A percentile compares a stretch with the other conserved stretches of the same genome.
Evolutionary conservation across 2,888 invertebrate species (phyloP).

Genomic region (Drosophila kuntzei): DNA sequence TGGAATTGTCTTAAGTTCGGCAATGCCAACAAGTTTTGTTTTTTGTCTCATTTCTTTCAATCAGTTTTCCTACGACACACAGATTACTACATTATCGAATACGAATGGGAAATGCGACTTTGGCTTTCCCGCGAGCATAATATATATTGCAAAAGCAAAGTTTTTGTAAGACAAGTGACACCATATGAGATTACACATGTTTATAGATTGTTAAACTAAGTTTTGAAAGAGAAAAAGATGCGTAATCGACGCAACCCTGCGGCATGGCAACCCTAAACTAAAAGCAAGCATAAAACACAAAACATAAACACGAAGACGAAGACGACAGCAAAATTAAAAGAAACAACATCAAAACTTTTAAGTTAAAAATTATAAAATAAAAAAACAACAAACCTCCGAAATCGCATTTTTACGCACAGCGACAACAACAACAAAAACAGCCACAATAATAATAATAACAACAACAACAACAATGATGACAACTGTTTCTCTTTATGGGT

Average conservation of each 20-base stretch:
- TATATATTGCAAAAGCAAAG: conserved; percentile 15
- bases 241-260: conserved; percentile 15
- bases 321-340: conserved; percentile 40
- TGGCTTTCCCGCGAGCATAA: not conserved
- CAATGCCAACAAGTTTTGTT: conserved; percentile 33
- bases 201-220: conserved; percentile 2
- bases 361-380: conserved; percentile 5
- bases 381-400: conserved; percentile 24
- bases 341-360: conserved; percentile 35
- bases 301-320: conserved; percentile 38
- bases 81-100: conserved; percentile 13
- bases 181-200: conserved; percentile 16
- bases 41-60: not conserved
- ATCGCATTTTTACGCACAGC: conserved; percentile 42
- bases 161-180: conserved; percentile 8
- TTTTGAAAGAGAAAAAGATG: not conserved
- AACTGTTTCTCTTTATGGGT: conserved; percentile 46
- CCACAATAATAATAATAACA: conserved; percentile 11
- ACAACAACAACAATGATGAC: conserved; percentile 35
- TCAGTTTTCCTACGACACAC: conserved; percentile 1
- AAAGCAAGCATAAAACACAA: conserved; percentile 25
- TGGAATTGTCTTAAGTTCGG: conserved; percentile 30
- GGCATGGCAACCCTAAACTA: conserved; percentile 23
- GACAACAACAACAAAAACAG: conserved; percentile 20
- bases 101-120: conserved; percentile 8